phyloP scores from a whole-genome alignment of 1,140 invertebrate genomes.

The Cyrtorhinus lividipennis region DNA sequence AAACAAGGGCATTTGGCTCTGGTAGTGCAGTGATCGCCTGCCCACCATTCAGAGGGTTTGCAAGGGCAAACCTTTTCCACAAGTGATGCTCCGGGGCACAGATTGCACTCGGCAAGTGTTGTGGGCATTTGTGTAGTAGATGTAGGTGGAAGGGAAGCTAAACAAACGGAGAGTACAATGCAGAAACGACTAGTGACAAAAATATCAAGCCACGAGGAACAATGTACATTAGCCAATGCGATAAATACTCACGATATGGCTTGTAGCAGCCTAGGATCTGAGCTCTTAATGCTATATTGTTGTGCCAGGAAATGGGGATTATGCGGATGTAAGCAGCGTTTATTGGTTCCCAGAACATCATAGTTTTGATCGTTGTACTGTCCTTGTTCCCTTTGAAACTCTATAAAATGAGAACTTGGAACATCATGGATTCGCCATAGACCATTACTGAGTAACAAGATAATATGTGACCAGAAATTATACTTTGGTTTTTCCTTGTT shows the following conservation, averaged over 20 bases:
- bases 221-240: no score
- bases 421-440: not conserved
- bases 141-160: not conserved
- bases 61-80: constrained; percentile 31
- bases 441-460: not conserved
- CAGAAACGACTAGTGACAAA: not conserved
- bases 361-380: constrained; percentile 13
- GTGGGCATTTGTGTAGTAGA: constrained; percentile 13
- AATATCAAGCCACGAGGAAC: not conserved
- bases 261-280: constrained; percentile 64
- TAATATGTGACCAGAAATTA: not conserved
- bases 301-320: constrained; percentile 58
- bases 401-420: constrained; percentile 16
- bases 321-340: constrained; percentile 56
- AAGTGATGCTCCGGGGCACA: constrained; percentile 33
- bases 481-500: constrained; percentile 35
- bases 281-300: constrained; percentile 50
- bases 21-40: constrained; percentile 53
- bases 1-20: constrained; percentile 58
- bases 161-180: constrained; percentile 1
- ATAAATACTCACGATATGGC: constrained; percentile 44
- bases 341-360: constrained; percentile 41
- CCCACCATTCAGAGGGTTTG: constrained; percentile 39
- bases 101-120: constrained; percentile 29
- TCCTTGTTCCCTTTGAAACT: constrained; percentile 26